Base-by-base conservation (phyloP, 1,140 invertebrate species). In the Drosophila setifemur region DNA sequence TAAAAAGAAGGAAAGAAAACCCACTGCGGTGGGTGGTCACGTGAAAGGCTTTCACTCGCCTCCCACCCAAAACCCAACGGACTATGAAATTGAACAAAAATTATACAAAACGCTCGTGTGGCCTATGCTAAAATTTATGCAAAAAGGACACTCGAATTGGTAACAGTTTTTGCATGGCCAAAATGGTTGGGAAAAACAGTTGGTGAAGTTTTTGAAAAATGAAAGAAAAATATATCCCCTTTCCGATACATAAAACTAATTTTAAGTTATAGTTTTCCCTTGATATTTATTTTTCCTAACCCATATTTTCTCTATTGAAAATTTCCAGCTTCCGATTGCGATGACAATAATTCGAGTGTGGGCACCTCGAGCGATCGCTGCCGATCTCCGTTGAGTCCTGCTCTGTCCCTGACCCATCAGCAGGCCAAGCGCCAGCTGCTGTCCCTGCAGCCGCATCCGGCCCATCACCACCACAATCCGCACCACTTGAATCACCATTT, bases 61-160 rank as follows among this genome's bases (percentile, higher is more conserved):
- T 50, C 43, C 42, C 31, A 58, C 43, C 42, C 23, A 29, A 75
- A 85, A 71, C 53, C 49, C 88, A 89, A 68, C 72, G 50, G 81
- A 88, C 83, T 86, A 86, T 89, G 88, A 89, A 89, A 89, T 89
- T 88, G 88, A 83, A 85, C 64, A 48, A 73, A 77, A 88, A 88
- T 88, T 88, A 88, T 83, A 76, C 83, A 88, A 71, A 88, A 71
- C 55, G 40, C 40, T 55, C 50, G 53, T 61, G 53, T 42, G 54
- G 45, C 31, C 66, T 53, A 81, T 72, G 79, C 64, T 43, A 60
- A n/a, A 81, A 86, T 73, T 85, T 85, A 79, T 85, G 81, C 71
- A 68, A 86, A n/a, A 73, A 79, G 81, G 81, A 81, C 60, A 57
- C 12, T 21, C 7, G 21, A 25, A 61, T 61, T 39, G 55, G 35